Percentiles rank a stretch among this genome's conserved stretches.
Conservation (phyloP, 2,888 invertebrate species). For the Ypsolopha sequella region DNA sequence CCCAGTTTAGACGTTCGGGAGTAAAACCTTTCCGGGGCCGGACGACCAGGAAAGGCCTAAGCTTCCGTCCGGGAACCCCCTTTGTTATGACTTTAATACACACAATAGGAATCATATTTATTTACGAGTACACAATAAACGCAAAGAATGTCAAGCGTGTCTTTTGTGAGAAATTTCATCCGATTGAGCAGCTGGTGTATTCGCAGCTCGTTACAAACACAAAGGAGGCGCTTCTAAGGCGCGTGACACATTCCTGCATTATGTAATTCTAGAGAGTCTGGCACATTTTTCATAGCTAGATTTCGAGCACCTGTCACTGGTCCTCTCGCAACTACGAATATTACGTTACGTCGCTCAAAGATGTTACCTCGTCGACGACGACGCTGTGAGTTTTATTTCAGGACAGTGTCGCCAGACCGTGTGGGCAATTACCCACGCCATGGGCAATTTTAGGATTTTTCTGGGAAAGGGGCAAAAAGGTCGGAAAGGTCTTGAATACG, state of each 20-base stretch:
- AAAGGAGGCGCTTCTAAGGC: constrained; percentile 28
- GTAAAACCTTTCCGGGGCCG: no score
- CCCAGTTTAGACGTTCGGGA: no score
- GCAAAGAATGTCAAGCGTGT: constrained; percentile 33
- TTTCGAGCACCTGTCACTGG: constrained; percentile 52
- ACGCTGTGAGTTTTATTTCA: no score
- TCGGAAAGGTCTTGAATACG: no score
- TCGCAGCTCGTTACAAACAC: constrained; percentile 49
- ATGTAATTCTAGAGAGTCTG: constrained; percentile 9
- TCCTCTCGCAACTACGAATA: constrained; percentile 46
- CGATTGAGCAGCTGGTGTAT: constrained; percentile 35
- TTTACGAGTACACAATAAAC: constrained; percentile 51
- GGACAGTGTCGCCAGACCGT: no score
- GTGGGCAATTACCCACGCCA: no score
- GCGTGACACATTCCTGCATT: constrained; percentile 9
- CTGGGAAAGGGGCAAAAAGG: no score
- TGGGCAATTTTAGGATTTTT: no score
- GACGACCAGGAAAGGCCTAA: constrained; percentile 38
- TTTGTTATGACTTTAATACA: constrained; percentile 55
- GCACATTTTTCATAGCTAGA: constrained; percentile 33
- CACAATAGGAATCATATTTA: constrained; percentile 61
- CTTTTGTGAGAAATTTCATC: constrained; percentile 9
- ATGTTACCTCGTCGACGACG: constrained; percentile 8
- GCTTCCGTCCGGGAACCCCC: constrained; percentile 47
- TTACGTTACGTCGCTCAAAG: constrained; percentile 52